A percentile compares a stretch with the other conserved stretches of the same genome.
Conservation (phyloP, 2,113 vertebrate species). For the Diadophis punctatus region DNA sequence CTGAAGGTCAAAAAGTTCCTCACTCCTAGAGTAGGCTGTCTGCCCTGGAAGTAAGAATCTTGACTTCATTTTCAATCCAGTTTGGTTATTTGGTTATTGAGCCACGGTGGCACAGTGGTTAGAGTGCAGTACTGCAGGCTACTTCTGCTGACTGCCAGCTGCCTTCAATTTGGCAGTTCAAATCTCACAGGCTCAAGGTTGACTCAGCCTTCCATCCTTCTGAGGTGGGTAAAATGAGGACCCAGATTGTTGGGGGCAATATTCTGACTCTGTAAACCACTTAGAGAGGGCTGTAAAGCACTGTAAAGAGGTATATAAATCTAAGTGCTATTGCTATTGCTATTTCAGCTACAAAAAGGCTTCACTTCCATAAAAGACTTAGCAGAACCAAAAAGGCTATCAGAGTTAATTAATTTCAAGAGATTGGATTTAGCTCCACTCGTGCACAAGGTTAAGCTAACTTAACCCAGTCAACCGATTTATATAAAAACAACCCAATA, state of each 20-base stretch:
- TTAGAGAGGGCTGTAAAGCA: no score
- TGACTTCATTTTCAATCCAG: neutral
- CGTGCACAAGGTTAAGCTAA: neutral
- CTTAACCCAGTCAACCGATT: neutral
- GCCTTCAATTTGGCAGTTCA: no score
- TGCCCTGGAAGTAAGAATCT: neutral
- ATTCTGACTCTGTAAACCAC: no score
- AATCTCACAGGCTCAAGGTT: no score
- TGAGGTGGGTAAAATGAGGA: no score
- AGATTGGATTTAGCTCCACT: neutral
- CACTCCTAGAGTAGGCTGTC: neutral
- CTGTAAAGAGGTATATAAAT: no score
- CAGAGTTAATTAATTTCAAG: neutral
- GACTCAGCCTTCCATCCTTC: no score
- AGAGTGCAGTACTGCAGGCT: no score
- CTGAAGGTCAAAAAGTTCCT: neutral
- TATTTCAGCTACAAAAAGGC: neutral
- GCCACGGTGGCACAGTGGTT: no score
- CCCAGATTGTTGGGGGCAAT: no score
- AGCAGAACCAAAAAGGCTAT: neutral
- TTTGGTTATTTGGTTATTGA: neutral
- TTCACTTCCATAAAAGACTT: neutral
- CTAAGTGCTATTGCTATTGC: no score
- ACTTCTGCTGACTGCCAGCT: no score
- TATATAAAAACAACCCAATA: neutral